These are phyloP conservation scores for Scophthalmus maximus DNA, from an alignment of 2,113 vertebrate genomes.

Conservation along the genomic window DNA sequence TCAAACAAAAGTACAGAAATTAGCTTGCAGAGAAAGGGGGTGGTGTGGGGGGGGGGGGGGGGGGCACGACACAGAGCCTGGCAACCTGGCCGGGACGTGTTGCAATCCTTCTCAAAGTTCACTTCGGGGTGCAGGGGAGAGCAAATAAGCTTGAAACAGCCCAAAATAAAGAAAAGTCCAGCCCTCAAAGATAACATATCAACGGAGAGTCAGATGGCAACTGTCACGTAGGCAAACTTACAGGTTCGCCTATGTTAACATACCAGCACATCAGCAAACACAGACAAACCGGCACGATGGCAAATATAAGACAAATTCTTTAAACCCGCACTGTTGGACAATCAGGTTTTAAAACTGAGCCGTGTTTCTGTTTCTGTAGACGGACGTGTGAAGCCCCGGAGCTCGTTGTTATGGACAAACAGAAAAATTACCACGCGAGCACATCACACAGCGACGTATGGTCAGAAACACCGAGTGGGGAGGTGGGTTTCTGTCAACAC, in stretches of 20 bases:
- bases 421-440: too few species aligned
- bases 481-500: too few species aligned
- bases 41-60: too few species aligned
- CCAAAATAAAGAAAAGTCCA: slow-evolving; percentile 42
- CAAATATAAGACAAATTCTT: slow-evolving; percentile 48
- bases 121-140: slow-evolving; percentile 43
- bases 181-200: slow-evolving; percentile 60
- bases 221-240: slow-evolving; percentile 63
- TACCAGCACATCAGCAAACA: slow-evolving; percentile 55
- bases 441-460: too few species aligned
- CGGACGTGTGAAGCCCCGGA: too few species aligned
- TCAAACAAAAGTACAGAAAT: not conserved
- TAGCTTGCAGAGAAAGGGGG: not conserved
- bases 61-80: not conserved
- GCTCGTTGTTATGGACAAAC: too few species aligned
- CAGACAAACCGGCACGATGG: slow-evolving; percentile 40
- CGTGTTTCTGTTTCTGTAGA: not conserved
- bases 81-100: slow-evolving; percentile 28
- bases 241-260: slow-evolving; percentile 43
- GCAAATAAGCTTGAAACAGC: slow-evolving; percentile 62
- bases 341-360: not conserved
- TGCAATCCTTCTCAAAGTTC: slow-evolving; percentile 72
- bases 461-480: too few species aligned
- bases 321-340: not conserved
- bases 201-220: slow-evolving; percentile 42